Evolutionary conservation across 2,888 invertebrate genomes (phyloP).

Genomic region (Cheilosia soror): DNA sequence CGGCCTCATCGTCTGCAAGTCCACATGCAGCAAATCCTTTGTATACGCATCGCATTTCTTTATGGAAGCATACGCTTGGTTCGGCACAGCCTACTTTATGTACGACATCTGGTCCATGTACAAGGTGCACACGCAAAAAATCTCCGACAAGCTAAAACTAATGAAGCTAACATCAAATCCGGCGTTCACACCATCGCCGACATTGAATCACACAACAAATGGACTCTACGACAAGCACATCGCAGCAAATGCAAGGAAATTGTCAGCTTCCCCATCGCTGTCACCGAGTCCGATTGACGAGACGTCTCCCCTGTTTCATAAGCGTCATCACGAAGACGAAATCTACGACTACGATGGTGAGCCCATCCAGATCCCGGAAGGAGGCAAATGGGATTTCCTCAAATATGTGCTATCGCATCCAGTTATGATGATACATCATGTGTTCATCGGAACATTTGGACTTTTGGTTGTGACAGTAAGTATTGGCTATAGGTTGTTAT

Average conservation of each 20-base stretch:
- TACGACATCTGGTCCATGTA: slow-evolving; percentile 93
- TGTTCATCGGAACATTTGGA: slow-evolving; percentile 90
- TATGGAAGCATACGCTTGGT: slow-evolving; percentile 91
- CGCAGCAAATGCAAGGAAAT: slow-evolving; percentile 65
- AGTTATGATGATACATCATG: slow-evolving; percentile 89
- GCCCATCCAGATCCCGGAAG: slow-evolving; percentile 80
- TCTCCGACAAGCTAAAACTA: slow-evolving; percentile 82
- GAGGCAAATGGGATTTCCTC: slow-evolving; percentile 84
- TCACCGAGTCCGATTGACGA: slow-evolving; percentile 58
- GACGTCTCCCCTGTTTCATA: slow-evolving; percentile 69
- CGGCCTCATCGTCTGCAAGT: slow-evolving; percentile 87
- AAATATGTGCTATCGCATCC: slow-evolving; percentile 87
- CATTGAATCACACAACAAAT: slow-evolving; percentile 72
- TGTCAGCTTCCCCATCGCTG: slow-evolving; percentile 49
- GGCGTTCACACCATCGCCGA: slow-evolving; percentile 75
- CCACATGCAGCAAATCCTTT: slow-evolving; percentile 89
- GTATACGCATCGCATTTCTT: slow-evolving; percentile 88
- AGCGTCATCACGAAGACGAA: slow-evolving; percentile 78
- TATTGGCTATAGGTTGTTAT: slow-evolving; percentile 67
- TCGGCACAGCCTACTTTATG: slow-evolving; percentile 91
- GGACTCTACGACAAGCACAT: slow-evolving; percentile 79
- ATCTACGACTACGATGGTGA: slow-evolving; percentile 82
- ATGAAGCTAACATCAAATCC: slow-evolving; percentile 79
- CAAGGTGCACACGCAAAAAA: slow-evolving; percentile 86
- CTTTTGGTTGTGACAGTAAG: slow-evolving; percentile 90